Evolutionary conservation across 1,140 invertebrate species (phyloP), one percentile per base, ranked within the genome.

Genomic region (Eumaeus atala): DNA sequence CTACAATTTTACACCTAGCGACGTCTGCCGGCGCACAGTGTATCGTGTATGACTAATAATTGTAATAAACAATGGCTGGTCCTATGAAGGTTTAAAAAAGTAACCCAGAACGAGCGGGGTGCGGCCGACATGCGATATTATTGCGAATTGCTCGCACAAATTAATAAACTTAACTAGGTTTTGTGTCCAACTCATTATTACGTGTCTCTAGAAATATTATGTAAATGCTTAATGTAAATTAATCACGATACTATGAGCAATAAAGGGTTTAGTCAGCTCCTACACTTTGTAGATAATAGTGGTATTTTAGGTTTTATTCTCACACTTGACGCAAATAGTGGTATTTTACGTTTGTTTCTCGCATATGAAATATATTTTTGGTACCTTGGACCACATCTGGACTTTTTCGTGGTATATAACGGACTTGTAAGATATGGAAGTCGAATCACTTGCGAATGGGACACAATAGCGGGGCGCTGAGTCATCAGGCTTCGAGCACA

Each of bases 401-500:
- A 3, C 21, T 28, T 3, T 2, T 2, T 3, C 2, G 21, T 28
- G 21, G 2, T 28, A 28, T 28, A 28, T 28, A 28, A 28, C 21
- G 21, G 21, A 28, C 21, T 28, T 28, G 21, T 28, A 6, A 28
- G 21, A 16, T 40, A 40, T 12, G 38, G 40, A 44, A 44, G 14
- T 44, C 12, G 9, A 16, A 44, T 44, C 61, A 72, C 63, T 66
- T 71, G 66, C 52, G 47, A 54, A 67, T 58, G 67, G 65, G 61
- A 61, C 67, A 77, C 76, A 80, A 74, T 80, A 73, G 72, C 66
- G 62, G 60, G 66, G 48, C 59, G 57, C 54, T 79, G 80, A 85
- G 49, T 84, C 83, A 84, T 56, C 65, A 59, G 63, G 77, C 72
- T 73, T 69, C 73, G 74, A 79, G 2, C 21, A 83, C 75, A 84